Conservation (phyloP, 2,797 vertebrate genomes). For the Rhinatrema bivittatum region DNA sequence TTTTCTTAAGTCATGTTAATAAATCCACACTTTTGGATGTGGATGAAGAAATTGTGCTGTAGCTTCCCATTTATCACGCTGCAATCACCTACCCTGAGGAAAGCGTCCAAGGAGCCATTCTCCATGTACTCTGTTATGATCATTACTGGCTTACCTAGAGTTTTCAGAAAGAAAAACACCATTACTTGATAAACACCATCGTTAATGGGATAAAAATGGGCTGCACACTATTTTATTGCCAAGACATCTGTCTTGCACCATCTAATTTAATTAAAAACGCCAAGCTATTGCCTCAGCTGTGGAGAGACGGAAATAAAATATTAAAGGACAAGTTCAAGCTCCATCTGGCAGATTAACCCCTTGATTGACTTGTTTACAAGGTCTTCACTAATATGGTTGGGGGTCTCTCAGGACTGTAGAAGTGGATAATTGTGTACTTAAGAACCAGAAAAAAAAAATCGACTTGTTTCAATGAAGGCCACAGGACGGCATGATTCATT, state of each 20-base stretch:
- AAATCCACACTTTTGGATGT: too few relatives aligned
- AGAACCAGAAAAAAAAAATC: too few relatives aligned
- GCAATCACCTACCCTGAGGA: slow-evolving; percentile 91
- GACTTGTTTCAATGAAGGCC: too few relatives aligned
- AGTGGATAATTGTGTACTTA: slow-evolving; percentile 40
- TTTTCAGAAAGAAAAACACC: slow-evolving; percentile 50
- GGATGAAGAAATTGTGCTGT: too few relatives aligned
- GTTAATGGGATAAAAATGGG: slow-evolving; percentile 60
- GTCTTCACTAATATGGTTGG: slow-evolving; percentile 40
- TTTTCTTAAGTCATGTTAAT: too few relatives aligned
- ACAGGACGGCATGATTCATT: too few relatives aligned
- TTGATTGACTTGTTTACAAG: slow-evolving; percentile 40
- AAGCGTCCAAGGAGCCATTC: slow-evolving; percentile 94
- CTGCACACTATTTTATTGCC: slow-evolving; percentile 49
- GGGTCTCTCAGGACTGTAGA: slow-evolving; percentile 32
- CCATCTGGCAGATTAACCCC: slow-evolving; percentile 63
- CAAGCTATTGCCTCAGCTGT: slow-evolving; percentile 52
- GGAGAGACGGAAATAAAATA: slow-evolving; percentile 52
- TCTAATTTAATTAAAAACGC: slow-evolving; percentile 61
- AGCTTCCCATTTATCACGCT: too few relatives aligned
- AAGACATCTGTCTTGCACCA: slow-evolving; percentile 56
- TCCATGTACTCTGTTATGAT: slow-evolving; percentile 99
- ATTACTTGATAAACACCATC: slow-evolving; percentile 43
- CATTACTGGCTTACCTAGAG: slow-evolving; percentile 96
- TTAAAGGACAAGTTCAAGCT: slow-evolving; percentile 42